phyloP scores from a whole-genome alignment of 2,113 vertebrate species.

The Rhipidura dahli region DNA sequence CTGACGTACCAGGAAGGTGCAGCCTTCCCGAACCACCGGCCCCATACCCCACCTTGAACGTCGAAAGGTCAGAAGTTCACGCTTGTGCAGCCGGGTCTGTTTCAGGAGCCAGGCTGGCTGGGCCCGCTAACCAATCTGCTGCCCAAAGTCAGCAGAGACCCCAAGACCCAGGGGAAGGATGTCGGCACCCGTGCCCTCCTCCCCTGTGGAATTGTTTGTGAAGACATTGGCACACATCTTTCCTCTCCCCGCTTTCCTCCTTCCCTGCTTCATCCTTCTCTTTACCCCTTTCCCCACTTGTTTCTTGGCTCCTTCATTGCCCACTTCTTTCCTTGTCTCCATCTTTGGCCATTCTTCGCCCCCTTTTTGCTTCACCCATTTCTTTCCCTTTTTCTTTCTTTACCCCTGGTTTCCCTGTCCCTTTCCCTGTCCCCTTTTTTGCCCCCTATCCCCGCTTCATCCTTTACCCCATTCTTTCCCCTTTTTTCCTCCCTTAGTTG shows the following conservation, averaged over 20 bases:
- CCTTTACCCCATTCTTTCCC: not conserved
- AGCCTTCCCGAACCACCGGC: not conserved
- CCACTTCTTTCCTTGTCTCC: not conserved
- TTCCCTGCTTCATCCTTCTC: too few relatives aligned
- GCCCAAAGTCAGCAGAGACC: not conserved
- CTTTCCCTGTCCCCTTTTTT: not conserved
- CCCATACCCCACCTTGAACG: accelerated
- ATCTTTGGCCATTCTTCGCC: not conserved
- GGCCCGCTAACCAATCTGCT: not conserved
- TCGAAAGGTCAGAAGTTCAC: not conserved
- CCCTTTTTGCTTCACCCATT: not conserved
- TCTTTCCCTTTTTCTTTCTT: not conserved
- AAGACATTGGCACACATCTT: not conserved
- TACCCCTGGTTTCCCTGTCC: not conserved
- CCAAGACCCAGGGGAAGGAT: accelerated
- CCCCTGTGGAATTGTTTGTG: not conserved
- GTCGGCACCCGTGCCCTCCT: not conserved
- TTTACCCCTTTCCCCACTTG: accelerated
- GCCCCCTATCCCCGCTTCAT: not conserved
- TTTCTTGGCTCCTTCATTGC: not conserved
- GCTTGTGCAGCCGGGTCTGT: not conserved
- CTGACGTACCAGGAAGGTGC: not conserved
- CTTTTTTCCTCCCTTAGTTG: not conserved
- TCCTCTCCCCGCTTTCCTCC: not conserved
- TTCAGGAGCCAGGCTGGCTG: not conserved